Evolutionary conservation across 2,888 invertebrate genomes (phyloP).

Genomic region (Chesias legatella): DNA sequence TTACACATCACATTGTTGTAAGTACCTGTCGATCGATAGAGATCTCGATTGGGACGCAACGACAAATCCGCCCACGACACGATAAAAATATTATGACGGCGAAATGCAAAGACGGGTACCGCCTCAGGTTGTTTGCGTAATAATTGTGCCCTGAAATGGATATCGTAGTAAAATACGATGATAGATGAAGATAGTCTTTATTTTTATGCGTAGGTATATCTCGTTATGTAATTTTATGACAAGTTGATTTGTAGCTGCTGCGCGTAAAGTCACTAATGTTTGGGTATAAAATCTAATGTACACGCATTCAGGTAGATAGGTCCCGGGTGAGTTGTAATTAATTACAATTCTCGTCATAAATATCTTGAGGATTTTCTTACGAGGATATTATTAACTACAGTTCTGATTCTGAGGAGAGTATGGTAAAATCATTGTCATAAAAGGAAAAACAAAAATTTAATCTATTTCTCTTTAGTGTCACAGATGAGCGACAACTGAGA

Average conservation of each 20-base stretch:
- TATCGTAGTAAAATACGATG: slow-evolving; percentile 20
- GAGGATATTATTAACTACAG: too few species aligned
- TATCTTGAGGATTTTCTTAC: too few species aligned
- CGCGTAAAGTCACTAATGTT: background rate
- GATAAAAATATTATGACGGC: slow-evolving; percentile 7
- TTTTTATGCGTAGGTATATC: slow-evolving; percentile 11
- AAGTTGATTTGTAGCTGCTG: too few species aligned
- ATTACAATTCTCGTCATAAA: too few species aligned
- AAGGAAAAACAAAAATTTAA: too few species aligned
- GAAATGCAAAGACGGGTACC: slow-evolving; percentile 14
- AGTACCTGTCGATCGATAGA: slow-evolving; percentile 24
- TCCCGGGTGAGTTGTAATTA: too few species aligned
- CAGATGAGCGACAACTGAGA: too few species aligned
- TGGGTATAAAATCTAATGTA: background rate
- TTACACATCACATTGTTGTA: slow-evolving; percentile 23
- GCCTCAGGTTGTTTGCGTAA: slow-evolving; percentile 27
- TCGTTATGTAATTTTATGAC: slow-evolving; percentile 7
- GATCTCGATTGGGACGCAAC: slow-evolving; percentile 26
- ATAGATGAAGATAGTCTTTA: slow-evolving; percentile 21
- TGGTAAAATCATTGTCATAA: too few species aligned
- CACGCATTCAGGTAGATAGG: too few species aligned
- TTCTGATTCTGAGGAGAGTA: too few species aligned
- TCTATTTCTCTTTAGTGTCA: too few species aligned
- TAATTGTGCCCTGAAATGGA: slow-evolving; percentile 19
- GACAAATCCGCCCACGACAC: slow-evolving; percentile 20